Percentiles rank a stretch among this genome's conserved stretches.
These are phyloP conservation scores for Semnornis frantzii DNA, from an alignment of 2,113 vertebrate species.

Conservation along the genomic window DNA sequence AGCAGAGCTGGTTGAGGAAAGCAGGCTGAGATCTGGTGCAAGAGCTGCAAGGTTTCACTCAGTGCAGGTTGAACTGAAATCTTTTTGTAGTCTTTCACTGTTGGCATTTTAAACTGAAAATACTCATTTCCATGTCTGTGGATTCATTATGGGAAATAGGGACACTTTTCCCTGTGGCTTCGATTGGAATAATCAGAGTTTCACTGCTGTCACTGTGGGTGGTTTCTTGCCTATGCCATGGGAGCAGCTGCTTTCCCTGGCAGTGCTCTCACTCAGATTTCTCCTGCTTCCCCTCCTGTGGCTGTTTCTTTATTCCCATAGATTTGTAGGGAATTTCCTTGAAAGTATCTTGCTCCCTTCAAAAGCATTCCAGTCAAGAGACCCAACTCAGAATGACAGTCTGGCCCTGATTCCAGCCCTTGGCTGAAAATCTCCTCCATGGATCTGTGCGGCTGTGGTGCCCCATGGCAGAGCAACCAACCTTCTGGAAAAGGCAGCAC, in stretches of 20 bases:
- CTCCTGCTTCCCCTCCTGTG: not conserved
- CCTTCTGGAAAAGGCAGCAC: not conserved
- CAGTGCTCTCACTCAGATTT: rapidly evolving
- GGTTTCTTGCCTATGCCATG: not conserved
- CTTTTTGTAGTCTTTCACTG: rapidly evolving
- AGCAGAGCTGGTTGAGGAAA: rapidly evolving
- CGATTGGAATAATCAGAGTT: not conserved
- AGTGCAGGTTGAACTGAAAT: not conserved
- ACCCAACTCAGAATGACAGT: not conserved
- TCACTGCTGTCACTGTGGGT: not conserved
- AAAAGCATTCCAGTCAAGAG: rapidly evolving
- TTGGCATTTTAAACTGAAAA: not conserved
- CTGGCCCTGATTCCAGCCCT: rapidly evolving
- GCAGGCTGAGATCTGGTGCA: not conserved
- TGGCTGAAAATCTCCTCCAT: not conserved
- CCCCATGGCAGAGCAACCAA: rapidly evolving
- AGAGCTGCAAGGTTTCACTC: not conserved
- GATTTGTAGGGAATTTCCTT: not conserved
- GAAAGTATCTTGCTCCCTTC: not conserved
- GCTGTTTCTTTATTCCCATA: not conserved
- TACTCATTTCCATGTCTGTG: not conserved
- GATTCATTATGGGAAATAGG: not conserved
- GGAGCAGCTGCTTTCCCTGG: not conserved
- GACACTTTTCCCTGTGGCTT: not conserved
- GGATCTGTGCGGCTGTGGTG: not conserved